These are phyloP conservation scores for Todiramphus saurophagus DNA, from an alignment of 2,113 vertebrate species.

Conservation along the genomic window DNA sequence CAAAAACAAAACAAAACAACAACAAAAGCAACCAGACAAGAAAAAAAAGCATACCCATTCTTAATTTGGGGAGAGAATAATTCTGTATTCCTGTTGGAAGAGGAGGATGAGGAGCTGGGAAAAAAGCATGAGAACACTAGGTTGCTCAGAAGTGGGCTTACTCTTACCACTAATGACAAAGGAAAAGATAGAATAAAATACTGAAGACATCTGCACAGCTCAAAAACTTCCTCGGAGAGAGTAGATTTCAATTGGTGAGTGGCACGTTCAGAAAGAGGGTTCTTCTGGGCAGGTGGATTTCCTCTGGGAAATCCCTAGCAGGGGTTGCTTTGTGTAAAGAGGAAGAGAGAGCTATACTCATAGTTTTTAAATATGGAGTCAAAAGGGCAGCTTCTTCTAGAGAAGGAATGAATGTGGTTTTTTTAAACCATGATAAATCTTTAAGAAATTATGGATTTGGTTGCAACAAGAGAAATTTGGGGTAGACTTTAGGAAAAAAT, in stretches of 20 bases:
- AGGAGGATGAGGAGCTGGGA: not conserved
- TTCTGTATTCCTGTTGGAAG: not conserved
- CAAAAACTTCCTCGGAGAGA: not conserved
- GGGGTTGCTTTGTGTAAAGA: not conserved
- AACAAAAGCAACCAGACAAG: too few species aligned
- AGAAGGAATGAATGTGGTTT: not conserved
- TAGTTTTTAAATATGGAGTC: not conserved
- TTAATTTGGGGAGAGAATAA: not conserved
- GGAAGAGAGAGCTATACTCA: not conserved
- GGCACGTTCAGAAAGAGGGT: not conserved
- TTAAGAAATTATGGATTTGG: not conserved
- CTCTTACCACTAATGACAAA: not conserved
- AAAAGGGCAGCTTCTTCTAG: not conserved
- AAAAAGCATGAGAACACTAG: rapidly evolving
- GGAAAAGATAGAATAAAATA: not conserved
- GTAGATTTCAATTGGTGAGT: not conserved
- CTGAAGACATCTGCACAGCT: not conserved
- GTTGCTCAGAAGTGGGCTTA: not conserved
- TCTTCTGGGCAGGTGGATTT: not conserved
- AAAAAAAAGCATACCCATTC: not conserved
- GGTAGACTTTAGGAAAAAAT: not conserved
- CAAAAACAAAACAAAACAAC: too few species aligned
- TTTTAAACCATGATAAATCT: not conserved
- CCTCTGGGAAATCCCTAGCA: not conserved
- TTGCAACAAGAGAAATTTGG: not conserved